phyloP scores from a whole-genome alignment of 2,888 invertebrate genomes.

The Drepana falcataria region DNA sequence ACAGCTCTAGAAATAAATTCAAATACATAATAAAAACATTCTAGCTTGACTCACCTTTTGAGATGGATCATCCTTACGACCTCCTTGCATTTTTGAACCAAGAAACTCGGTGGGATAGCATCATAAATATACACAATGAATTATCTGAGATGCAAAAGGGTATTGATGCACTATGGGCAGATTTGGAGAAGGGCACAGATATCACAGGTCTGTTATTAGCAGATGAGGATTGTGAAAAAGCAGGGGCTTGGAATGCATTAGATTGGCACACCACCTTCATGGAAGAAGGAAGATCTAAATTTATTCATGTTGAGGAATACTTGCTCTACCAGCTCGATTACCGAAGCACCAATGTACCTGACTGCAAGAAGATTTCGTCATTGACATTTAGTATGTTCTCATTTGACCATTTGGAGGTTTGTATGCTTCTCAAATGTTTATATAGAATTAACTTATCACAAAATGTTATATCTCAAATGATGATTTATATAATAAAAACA shows the following conservation, averaged over 20 bases:
- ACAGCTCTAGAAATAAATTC: neutral
- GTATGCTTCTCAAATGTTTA: conserved; percentile 4
- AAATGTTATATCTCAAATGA: no score
- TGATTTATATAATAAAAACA: no score
- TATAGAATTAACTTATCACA: no score
- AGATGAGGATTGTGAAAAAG: conserved; percentile 82
- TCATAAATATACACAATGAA: conserved; percentile 81
- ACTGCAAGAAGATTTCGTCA: conserved; percentile 80
- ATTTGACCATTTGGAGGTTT: conserved; percentile 68
- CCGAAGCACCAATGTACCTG: conserved; percentile 70
- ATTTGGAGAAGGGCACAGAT: conserved; percentile 79
- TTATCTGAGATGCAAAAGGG: conserved; percentile 80
- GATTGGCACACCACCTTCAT: conserved; percentile 82
- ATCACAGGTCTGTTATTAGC: conserved; percentile 78
- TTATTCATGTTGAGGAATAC: conserved; percentile 52
- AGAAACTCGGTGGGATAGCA: conserved; percentile 82
- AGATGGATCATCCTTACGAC: conserved; percentile 85
- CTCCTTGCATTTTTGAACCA: conserved; percentile 87
- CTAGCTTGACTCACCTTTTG: conserved; percentile 85
- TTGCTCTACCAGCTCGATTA: conserved; percentile 29
- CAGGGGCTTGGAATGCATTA: conserved; percentile 81
- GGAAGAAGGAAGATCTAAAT: conserved; percentile 75
- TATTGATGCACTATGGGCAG: conserved; percentile 80
- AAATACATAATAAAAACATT: conserved; percentile 15
- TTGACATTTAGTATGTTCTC: conserved; percentile 63